These are phyloP conservation scores for Kryptolebias ocellatus DNA, from an alignment of 2,797 vertebrate genomes.

Conservation along the genomic window DNA sequence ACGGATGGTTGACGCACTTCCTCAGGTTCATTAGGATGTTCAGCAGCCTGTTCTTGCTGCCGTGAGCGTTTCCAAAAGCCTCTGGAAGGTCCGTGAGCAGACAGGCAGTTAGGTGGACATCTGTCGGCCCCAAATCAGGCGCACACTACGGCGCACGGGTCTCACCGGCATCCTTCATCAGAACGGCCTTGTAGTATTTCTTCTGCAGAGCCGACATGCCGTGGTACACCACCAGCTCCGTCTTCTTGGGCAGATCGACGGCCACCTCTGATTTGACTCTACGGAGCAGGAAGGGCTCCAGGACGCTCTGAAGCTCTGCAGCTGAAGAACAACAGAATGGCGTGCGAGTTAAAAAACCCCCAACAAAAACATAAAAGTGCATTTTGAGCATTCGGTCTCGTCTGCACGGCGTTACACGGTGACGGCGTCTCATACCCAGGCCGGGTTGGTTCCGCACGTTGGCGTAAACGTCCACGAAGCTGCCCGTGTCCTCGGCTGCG, in stretches of 20 bases:
- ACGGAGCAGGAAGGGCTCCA: slow-evolving; percentile 92
- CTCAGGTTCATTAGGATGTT: slow-evolving; percentile 91
- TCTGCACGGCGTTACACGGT: not conserved
- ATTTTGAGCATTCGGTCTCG: no score
- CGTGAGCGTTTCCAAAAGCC: slow-evolving; percentile 85
- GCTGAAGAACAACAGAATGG: slow-evolving; percentile 68
- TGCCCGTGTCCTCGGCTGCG: slow-evolving; percentile 72
- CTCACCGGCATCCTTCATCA: slow-evolving; percentile 90
- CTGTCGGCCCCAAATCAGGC: not conserved
- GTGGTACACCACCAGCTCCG: slow-evolving; percentile 90
- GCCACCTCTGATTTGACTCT: slow-evolving; percentile 91
- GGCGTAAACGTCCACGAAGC: slow-evolving; percentile 83
- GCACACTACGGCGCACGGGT: not conserved
- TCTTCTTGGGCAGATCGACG: slow-evolving; percentile 89
- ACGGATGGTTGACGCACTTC: slow-evolving; percentile 93
- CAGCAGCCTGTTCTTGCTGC: slow-evolving; percentile 84
- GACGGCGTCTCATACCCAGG: slow-evolving; percentile 72
- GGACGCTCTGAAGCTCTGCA: slow-evolving; percentile 85
- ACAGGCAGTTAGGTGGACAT: not conserved
- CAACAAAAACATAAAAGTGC: not conserved
- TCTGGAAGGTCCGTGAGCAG: slow-evolving; percentile 76
- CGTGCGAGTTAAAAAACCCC: no score
- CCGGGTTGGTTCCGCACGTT: slow-evolving; percentile 77
- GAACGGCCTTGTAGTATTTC: slow-evolving; percentile 90
- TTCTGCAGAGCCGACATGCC: slow-evolving; percentile 93